Conservation (phyloP, 2,113 vertebrate genomes). For the Lontra canadensis region DNA sequence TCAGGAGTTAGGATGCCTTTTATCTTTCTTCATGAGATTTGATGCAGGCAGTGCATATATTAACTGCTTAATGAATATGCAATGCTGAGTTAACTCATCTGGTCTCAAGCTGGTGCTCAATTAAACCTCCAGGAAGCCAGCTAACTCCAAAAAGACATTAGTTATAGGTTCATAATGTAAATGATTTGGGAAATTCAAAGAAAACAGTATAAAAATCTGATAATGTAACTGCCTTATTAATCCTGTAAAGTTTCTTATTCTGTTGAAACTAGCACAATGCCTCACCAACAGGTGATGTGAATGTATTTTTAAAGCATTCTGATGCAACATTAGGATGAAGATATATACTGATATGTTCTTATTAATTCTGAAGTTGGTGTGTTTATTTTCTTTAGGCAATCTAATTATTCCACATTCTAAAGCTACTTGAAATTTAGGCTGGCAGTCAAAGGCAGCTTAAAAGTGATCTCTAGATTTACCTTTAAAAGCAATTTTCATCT, state of each 20-base stretch:
- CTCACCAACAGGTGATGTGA: not conserved
- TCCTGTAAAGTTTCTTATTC: not conserved
- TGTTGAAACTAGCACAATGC: not conserved
- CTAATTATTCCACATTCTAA: slow-evolving; percentile 13
- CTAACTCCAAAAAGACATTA: slow-evolving; percentile 26
- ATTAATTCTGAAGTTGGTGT: not conserved
- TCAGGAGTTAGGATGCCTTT: not conserved
- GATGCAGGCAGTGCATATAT: not conserved
- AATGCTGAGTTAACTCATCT: not conserved
- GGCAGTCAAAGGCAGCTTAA: not conserved
- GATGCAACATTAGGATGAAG: not conserved
- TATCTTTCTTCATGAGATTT: not conserved
- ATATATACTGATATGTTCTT: not conserved
- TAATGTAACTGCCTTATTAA: not conserved
- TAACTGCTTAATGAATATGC: slow-evolving; percentile 10
- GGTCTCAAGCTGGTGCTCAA: not conserved
- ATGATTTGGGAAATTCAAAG: not conserved
- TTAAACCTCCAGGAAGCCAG: slow-evolving; percentile 18
- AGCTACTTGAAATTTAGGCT: not conserved
- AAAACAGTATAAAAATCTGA: not conserved
- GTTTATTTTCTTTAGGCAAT: not conserved
- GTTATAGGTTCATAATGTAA: not conserved
- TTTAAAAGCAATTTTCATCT: not conserved
- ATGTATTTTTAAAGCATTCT: not conserved
- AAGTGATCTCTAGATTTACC: not conserved